Conservation (phyloP, 2,888 invertebrate species). For the Polydrusus tereticollis region DNA sequence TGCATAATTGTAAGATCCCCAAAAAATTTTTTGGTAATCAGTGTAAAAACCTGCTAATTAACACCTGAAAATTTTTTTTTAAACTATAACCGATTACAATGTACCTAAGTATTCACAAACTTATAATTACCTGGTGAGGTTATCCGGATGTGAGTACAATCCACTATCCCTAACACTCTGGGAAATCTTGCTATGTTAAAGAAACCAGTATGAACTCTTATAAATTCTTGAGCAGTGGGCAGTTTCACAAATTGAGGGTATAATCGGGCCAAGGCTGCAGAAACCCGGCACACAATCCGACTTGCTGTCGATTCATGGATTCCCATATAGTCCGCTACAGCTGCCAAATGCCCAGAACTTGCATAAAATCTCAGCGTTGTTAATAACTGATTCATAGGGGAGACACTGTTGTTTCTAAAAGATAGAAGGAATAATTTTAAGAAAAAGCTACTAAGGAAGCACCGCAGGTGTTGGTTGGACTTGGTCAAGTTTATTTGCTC, state of each 20-base stretch:
- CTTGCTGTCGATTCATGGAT: neutral
- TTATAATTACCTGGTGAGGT: too few species aligned
- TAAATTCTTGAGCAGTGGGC: slow-evolving; percentile 10
- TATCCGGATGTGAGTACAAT: too few species aligned
- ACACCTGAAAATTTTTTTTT: too few species aligned
- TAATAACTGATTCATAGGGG: slow-evolving; percentile 37
- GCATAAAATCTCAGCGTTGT: slow-evolving; percentile 40
- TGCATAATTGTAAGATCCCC: neutral
- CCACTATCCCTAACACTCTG: slow-evolving; percentile 17
- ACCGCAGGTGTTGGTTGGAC: too few species aligned
- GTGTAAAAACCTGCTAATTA: too few species aligned
- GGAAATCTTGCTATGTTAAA: slow-evolving; percentile 28
- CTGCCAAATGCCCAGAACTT: slow-evolving; percentile 17
- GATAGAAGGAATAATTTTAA: neutral
- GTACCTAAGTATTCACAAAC: too few species aligned
- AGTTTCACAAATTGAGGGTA: slow-evolving; percentile 26
- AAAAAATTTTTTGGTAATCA: too few species aligned
- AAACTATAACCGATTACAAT: too few species aligned
- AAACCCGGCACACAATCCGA: neutral
- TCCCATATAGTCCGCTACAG: slow-evolving; percentile 37
- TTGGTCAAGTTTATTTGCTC: too few species aligned
- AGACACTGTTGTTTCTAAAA: slow-evolving; percentile 30
- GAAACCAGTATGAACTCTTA: neutral
- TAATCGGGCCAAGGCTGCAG: neutral
- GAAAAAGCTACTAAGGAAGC: too few species aligned